phyloP scores from a whole-genome alignment of 2,113 vertebrate species.

The Marmota flaviventris region DNA sequence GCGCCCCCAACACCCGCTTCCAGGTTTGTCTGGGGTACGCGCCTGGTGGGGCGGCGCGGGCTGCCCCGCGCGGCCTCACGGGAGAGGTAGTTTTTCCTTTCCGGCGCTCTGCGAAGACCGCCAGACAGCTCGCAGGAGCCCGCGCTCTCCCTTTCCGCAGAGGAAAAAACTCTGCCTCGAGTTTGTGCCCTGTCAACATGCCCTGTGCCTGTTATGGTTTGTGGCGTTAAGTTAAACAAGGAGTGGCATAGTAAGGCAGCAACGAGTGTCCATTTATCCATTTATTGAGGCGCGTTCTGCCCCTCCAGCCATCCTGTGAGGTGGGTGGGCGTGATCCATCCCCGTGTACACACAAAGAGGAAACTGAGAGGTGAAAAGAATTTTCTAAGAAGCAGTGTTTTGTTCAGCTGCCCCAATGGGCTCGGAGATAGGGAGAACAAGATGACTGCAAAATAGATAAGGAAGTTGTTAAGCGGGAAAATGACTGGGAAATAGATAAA shows the following conservation, averaged over 20 bases:
- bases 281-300: not conserved
- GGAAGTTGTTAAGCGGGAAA: not conserved
- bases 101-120: fast-evolving
- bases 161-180: not conserved
- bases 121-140: slow-evolving; percentile 38
- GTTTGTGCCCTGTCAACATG: not conserved
- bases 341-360: slow-evolving; percentile 45
- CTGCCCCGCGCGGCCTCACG: slow-evolving; percentile 28
- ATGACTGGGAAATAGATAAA: not conserved
- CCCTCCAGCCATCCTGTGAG: not conserved
- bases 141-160: fast-evolving
- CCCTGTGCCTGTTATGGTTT: not conserved
- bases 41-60: not conserved
- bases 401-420: not conserved
- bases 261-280: not conserved
- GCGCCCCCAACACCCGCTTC: not conserved
- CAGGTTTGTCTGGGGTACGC: not conserved
- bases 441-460: not conserved
- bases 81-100: slow-evolving; percentile 78
- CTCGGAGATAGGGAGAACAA: not conserved
- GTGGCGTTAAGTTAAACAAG: not conserved
- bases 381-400: not conserved
- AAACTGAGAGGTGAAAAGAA: not conserved
- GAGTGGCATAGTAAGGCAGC: not conserved
- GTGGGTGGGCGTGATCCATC: not conserved